Conservation (phyloP, 1,140 invertebrate genomes). For the Stegodyphus mimosarum region DNA sequence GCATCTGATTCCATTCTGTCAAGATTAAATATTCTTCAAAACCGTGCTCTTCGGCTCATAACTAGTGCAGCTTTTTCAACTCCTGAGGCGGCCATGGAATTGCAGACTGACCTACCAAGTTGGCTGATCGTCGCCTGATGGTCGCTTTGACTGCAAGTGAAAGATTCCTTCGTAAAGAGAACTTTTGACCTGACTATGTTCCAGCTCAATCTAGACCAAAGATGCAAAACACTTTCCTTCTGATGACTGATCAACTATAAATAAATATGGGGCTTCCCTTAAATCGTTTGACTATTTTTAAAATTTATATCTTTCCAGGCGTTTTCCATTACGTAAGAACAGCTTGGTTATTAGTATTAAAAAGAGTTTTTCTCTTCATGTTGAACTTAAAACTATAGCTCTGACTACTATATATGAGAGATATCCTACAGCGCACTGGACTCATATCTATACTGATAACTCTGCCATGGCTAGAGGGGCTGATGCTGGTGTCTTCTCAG, state of each 20-base stretch:
- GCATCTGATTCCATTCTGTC: conserved; percentile 25
- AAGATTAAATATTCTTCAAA: not conserved
- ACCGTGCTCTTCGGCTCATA: not conserved
- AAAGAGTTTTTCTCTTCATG: too few species aligned
- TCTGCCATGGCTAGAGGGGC: too few species aligned
- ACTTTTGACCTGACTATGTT: not conserved
- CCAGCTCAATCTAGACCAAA: not conserved
- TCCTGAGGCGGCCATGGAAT: not conserved
- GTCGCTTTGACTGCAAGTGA: not conserved
- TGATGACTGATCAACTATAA: not conserved
- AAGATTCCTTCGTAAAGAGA: not conserved
- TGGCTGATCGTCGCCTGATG: not conserved
- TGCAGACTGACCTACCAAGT: not conserved
- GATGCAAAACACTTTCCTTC: not conserved
- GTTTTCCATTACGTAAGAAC: not conserved
- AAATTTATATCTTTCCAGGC: not conserved
- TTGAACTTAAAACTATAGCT: too few species aligned
- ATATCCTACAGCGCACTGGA: too few species aligned
- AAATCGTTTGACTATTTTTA: not conserved
- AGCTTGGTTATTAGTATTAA: too few species aligned
- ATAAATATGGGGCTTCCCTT: not conserved
- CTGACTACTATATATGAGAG: too few species aligned
- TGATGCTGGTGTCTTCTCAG: too few species aligned
- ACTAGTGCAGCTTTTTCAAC: not conserved
- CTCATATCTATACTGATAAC: too few species aligned